These are phyloP conservation scores for Antrozous pallidus DNA, from an alignment of 2,797 vertebrate genomes.

Conservation along the genomic window DNA sequence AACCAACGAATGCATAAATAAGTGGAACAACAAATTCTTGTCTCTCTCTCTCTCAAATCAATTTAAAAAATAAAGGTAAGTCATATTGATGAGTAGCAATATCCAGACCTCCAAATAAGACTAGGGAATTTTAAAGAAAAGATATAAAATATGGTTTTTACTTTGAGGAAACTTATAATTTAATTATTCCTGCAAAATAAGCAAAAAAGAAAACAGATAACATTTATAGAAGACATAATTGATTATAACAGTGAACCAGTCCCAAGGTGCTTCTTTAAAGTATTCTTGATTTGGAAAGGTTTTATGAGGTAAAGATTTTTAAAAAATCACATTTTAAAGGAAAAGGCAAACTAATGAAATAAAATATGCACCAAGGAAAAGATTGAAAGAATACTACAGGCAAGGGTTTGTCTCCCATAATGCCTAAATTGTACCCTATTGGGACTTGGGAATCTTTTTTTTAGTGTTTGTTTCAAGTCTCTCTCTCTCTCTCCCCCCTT, in stretches of 20 bases:
- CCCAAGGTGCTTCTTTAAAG: neutral
- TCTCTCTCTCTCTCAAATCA: neutral
- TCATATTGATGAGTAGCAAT: neutral
- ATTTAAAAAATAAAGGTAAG: neutral
- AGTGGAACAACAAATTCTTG: neutral
- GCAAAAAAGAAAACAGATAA: neutral
- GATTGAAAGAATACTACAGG: neutral
- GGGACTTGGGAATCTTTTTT: neutral
- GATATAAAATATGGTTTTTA: neutral
- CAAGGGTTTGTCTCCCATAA: neutral
- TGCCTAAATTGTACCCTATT: neutral
- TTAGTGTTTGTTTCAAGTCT: neutral
- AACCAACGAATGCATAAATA: too few relatives aligned
- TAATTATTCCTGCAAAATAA: conserved; percentile 32
- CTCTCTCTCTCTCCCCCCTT: too few relatives aligned
- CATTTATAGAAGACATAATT: neutral
- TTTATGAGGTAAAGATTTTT: conserved; percentile 14
- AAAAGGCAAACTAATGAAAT: neutral
- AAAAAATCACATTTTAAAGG: neutral
- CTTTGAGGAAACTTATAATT: neutral
- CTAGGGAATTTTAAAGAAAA: neutral
- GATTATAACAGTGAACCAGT: neutral
- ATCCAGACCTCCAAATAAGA: neutral
- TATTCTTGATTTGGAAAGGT: neutral
- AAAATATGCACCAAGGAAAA: neutral